Base-by-base conservation (phyloP, 1,140 invertebrate genomes). In the Pogonus chalceus region DNA sequence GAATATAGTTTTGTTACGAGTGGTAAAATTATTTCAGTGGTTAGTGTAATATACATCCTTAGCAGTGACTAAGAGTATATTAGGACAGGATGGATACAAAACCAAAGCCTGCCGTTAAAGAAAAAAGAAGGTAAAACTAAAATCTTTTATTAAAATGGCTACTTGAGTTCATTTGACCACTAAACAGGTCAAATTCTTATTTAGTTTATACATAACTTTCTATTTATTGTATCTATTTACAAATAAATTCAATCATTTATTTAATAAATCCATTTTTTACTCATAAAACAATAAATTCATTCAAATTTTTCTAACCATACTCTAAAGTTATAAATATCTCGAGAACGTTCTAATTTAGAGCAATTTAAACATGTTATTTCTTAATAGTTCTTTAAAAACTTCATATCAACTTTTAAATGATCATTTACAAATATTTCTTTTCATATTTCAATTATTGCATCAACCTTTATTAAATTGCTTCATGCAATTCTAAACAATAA, bases 211-310 rank as follows among this genome's bases (percentile, higher is more conserved):
- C n/a, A n/a, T n/a, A n/a, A n/a, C n/a, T n/a, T n/a, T n/a, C n/a
- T n/a, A n/a, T n/a, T n/a, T n/a, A n/a, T n/a, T n/a, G n/a, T n/a
- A n/a, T n/a, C n/a, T n/a, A n/a, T n/a, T n/a, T n/a, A n/a, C n/a
- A n/a, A n/a, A n/a, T n/a, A n/a, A n/a, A n/a, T n/a, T n/a, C n/a
- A n/a, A n/a, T n/a, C n/a, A n/a, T n/a, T n/a, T n/a, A n/a, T n/a
- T n/a, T n/a, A n/a, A n/a, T n/a, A n/a, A n/a, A n/a, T n/a, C n/a
- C n/a, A n/a, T n/a, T n/a, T n/a, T n/a, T n/a, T n/a, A n/a, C n/a
- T n/a, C n/a, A 55, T 81, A 79, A 65, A 85, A 86, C 1, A 91
- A 71, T 0, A 84, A 82, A 14, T 73, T 71, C 1, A 90, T 71
- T 48, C 76, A 75, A 58, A 79, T 75, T 59, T 82, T 79, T 18